Percentiles rank a stretch among this genome's conserved stretches.
phyloP scores from a whole-genome alignment of 2,888 invertebrate species.

The Barypeithes pellucidus region DNA sequence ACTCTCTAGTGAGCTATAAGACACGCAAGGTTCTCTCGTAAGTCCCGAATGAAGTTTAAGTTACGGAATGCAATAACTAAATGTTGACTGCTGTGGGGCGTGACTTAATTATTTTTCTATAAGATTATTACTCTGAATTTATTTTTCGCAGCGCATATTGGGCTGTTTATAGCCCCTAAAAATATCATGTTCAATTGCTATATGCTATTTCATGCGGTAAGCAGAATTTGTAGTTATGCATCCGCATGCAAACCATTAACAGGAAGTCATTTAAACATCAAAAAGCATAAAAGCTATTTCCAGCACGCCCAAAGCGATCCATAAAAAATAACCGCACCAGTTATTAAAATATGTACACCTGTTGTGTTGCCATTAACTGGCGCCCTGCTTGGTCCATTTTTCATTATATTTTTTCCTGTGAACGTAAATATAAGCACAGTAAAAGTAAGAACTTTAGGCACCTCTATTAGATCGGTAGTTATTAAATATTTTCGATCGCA shows the following conservation, averaged over 20 bases:
- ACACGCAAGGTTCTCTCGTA: too few species aligned
- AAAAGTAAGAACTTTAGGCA: not conserved
- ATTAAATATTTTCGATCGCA: too few species aligned
- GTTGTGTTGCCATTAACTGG: constrained; percentile 19
- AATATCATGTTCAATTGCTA: not conserved
- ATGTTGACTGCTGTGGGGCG: too few species aligned
- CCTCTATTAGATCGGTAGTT: too few species aligned
- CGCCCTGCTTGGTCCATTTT: constrained; percentile 4
- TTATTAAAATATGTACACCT: constrained; percentile 42
- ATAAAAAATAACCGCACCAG: constrained; percentile 36
- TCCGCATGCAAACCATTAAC: constrained; percentile 15
- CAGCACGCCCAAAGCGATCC: constrained; percentile 5
- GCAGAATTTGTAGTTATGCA: constrained; percentile 6
- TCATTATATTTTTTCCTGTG: constrained; percentile 19
- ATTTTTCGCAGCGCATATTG: too few species aligned
- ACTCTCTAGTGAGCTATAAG: too few species aligned
- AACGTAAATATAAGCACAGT: not conserved
- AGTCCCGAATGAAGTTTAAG: too few species aligned
- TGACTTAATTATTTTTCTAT: too few species aligned
- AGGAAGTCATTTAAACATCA: constrained; percentile 31
- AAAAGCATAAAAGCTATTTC: constrained; percentile 33
- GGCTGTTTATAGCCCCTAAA: not conserved
- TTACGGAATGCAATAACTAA: too few species aligned
- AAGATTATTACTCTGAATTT: too few species aligned
- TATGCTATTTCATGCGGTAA: not conserved